A percentile compares a stretch with the other conserved stretches of the same genome.
Evolutionary conservation across 2,113 vertebrate genomes (phyloP).

Genomic region (Uria lomvia): DNA sequence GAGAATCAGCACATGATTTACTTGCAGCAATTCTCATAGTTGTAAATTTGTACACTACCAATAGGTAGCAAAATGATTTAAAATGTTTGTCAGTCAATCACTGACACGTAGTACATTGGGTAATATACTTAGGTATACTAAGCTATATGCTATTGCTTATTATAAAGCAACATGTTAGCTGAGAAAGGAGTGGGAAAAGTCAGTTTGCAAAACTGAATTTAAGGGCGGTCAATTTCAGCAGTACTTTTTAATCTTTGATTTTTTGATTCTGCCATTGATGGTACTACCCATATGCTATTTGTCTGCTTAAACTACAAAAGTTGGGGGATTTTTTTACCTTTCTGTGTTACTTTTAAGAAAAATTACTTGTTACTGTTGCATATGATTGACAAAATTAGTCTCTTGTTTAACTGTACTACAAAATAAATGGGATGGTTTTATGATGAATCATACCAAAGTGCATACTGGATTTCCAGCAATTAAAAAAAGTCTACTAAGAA

Average conservation of each 20-base stretch:
- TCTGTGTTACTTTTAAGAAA: neutral
- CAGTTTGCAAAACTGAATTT: neutral
- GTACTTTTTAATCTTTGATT: neutral
- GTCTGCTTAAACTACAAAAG: neutral
- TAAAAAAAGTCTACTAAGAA: neutral
- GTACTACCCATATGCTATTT: neutral
- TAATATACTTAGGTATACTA: neutral
- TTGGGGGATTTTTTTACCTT: neutral
- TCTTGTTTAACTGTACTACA: neutral
- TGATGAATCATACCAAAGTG: neutral
- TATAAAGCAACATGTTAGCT: neutral
- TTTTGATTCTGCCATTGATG: neutral
- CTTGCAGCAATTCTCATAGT: neutral
- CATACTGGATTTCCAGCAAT: neutral
- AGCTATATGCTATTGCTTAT: neutral
- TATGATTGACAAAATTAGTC: neutral
- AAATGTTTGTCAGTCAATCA: neutral
- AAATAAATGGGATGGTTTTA: neutral
- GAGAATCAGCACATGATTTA: neutral
- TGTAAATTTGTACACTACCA: neutral
- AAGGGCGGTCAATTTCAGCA: neutral
- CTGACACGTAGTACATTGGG: neutral
- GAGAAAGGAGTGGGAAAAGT: neutral
- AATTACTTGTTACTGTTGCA: neutral
- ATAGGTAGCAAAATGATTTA: neutral